Evolutionary conservation across 2,113 vertebrate species (phyloP).

Genomic region (Neoarius graeffei): DNA sequence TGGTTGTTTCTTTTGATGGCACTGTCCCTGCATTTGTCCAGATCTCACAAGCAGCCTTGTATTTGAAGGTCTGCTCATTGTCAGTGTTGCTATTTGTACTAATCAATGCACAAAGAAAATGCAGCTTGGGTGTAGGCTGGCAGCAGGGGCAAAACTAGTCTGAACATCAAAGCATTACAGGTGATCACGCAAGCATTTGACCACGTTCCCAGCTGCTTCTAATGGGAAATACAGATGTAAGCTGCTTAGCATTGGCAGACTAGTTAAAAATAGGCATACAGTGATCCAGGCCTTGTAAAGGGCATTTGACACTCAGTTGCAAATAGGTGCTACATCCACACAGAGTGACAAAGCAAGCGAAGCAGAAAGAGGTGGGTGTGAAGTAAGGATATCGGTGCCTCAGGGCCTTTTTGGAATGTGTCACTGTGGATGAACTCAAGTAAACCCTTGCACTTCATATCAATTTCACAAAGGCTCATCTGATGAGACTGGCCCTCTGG

Average conservation of each 20-base stretch:
- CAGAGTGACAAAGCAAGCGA: conserved; percentile 28
- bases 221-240: conserved; percentile 39
- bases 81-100: conserved; percentile 1
- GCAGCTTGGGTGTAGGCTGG: conserved; percentile 26
- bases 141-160: conserved; percentile 31
- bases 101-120: conserved; percentile 27
- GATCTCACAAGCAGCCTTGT: conserved; percentile 5
- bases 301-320: conserved; percentile 32
- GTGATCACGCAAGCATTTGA: conserved; percentile 4
- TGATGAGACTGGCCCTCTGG: conserved; percentile 39
- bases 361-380: conserved; percentile 17
- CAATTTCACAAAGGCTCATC: conserved; percentile 42
- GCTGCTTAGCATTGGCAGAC: background rate
- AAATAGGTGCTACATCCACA: conserved; percentile 37
- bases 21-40: conserved; percentile 26
- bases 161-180: conserved; percentile 14
- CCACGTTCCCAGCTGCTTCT: conserved; percentile 29
- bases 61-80: conserved; percentile 1
- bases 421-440: conserved; percentile 41
- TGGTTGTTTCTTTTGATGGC: conserved; percentile 2
- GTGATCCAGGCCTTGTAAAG: conserved; percentile 25
- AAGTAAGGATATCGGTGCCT: conserved; percentile 37
- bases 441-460: conserved; percentile 49
- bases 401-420: conserved; percentile 40
- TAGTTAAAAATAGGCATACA: conserved; percentile 41